Conservation (phyloP, 2,113 vertebrate genomes). For the Falco punctatus region DNA sequence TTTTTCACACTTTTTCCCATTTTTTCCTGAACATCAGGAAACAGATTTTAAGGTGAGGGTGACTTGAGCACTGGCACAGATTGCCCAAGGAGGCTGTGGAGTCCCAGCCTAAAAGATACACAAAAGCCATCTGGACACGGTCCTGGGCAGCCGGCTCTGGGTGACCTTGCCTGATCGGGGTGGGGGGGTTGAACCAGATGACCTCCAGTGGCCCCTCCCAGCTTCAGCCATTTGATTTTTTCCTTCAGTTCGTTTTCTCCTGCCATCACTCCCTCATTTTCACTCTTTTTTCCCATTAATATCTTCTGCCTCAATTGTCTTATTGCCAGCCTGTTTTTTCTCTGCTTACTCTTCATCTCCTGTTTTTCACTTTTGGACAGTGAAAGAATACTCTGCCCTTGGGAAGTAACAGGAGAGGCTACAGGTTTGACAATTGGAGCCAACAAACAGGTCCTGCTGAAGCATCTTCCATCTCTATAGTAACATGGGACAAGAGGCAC, state of each 20-base stretch:
- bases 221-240: neutral
- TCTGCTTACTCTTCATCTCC: neutral
- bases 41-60: neutral
- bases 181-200: neutral
- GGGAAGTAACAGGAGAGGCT: neutral
- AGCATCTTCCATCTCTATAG: conserved; percentile 23
- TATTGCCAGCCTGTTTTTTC: neutral
- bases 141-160: neutral
- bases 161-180: neutral
- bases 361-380: neutral
- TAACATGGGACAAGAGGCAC: neutral
- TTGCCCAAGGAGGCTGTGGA: neutral
- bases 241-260: neutral
- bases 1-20: neutral
- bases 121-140: neutral
- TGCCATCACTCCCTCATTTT: neutral
- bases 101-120: neutral
- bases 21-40: neutral
- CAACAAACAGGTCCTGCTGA: neutral
- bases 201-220: neutral
- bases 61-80: neutral
- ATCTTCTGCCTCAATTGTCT: neutral
- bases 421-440: neutral
- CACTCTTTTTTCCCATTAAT: neutral
- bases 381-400: neutral